Evolutionary conservation across 2,888 invertebrate species (phyloP), one percentile per base, ranked within the genome.

Genomic region (Lycophotia porphyrea): DNA sequence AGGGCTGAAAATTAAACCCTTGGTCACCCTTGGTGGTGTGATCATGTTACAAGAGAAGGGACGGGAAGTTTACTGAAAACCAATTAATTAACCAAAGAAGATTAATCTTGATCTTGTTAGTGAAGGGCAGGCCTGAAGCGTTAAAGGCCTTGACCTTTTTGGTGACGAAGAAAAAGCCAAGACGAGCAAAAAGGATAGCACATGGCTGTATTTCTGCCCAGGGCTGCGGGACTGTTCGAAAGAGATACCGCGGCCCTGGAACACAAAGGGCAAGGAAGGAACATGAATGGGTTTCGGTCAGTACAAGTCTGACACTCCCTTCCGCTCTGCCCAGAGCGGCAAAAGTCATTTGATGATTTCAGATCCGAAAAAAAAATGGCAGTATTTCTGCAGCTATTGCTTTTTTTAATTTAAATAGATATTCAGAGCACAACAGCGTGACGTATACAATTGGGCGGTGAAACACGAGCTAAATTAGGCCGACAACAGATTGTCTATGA

Each of bases 361-460:
- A n/a, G n/a, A n/a, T n/a, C n/a, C n/a, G n/a, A n/a, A n/a, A n/a
- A n/a, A n/a, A n/a, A n/a, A n/a, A 63, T 49, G 63, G 42, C n/a
- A n/a, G n/a, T 44, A 42, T 24, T 47, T 27, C 42, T 65, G 36
- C n/a, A 64, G 34, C 49, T 68, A 49, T 39, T 49, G 61, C 8
- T 47, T 55, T 52, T 55, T 66, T 39, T 58, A 42, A 65, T 70
- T 47, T 34, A 47, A 74, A 55, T 58, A 27, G 71, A 34, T 60
- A 74, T 69, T 80, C n/a, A 55, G 80, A 18, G 61, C 84, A 66
- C 60, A 72, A 65, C 39, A 68, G 11, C n/a, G 64, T 68, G 81
- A 84, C 68, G 71, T 65, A 47, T 64, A 58, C n/a, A 13, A 84
- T 49, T 55, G 55, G 36, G 60, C 60, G 81, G 42, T 71, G 74